These are phyloP conservation scores for Drosophila ficusphila DNA, from an alignment of 1,140 invertebrate genomes.

Conservation along the genomic window DNA sequence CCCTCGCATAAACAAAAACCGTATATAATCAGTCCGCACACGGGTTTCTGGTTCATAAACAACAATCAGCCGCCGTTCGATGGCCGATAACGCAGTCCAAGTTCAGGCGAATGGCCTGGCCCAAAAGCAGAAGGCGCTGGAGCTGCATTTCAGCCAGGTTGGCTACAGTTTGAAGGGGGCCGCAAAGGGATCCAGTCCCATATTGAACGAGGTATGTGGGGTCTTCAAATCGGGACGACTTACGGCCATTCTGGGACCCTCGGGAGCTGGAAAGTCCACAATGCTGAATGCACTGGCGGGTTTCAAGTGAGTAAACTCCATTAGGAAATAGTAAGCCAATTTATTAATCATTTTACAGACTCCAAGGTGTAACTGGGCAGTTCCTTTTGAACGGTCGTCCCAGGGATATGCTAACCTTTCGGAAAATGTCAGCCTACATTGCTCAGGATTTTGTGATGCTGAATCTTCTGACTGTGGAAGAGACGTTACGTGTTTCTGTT, in stretches of 20 bases:
- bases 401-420: constrained; percentile 88
- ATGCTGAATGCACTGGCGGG: constrained; percentile 88
- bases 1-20: background rate
- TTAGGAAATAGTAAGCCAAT: too few species aligned
- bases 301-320: constrained; percentile 84
- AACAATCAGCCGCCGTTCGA: constrained; percentile 21
- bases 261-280: constrained; percentile 93
- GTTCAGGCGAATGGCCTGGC: constrained; percentile 35
- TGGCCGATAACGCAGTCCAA: constrained; percentile 45
- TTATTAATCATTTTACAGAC: constrained; percentile 21
- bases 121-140: constrained; percentile 26
- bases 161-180: constrained; percentile 50
- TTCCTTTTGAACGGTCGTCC: constrained; percentile 90
- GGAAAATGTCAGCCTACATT: constrained; percentile 88
- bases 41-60: constrained; percentile 4
- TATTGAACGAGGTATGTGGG: constrained; percentile 87
- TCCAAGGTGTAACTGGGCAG: constrained; percentile 86
- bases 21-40: background rate
- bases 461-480: constrained; percentile 87
- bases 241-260: constrained; percentile 92
- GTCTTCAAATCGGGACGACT: constrained; percentile 87
- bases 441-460: constrained; percentile 89
- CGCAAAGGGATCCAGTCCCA: constrained; percentile 63
- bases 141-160: constrained; percentile 67
- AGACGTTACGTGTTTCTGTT: constrained; percentile 88